These are phyloP conservation scores for Parelbella ahira DNA, from an alignment of 2,888 invertebrate genomes.

Conservation along the genomic window DNA sequence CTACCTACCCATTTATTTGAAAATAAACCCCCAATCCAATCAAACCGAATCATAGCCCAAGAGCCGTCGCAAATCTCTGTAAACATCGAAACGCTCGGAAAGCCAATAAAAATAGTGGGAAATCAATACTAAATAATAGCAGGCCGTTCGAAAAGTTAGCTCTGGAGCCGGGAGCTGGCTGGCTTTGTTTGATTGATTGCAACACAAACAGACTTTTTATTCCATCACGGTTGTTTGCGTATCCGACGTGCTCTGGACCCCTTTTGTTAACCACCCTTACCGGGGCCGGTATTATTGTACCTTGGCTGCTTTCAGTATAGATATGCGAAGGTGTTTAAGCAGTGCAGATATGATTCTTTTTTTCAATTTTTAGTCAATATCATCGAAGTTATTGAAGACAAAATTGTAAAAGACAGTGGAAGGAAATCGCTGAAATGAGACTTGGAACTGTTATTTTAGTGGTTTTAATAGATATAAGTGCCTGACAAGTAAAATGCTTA, in stretches of 20 bases:
- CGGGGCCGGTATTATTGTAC: constrained; percentile 2
- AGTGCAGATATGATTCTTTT: too few species aligned
- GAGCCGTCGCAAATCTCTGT: constrained; percentile 55
- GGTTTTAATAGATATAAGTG: too few species aligned
- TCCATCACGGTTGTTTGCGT: constrained; percentile 58
- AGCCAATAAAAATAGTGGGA: constrained; percentile 59
- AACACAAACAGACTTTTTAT: constrained; percentile 68
- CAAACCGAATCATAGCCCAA: constrained; percentile 48
- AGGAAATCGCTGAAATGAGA: too few species aligned
- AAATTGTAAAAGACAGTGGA: too few species aligned
- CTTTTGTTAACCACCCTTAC: constrained; percentile 21
- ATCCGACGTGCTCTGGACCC: constrained; percentile 30
- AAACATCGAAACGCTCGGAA: constrained; percentile 52
- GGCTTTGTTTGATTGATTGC: constrained; percentile 76
- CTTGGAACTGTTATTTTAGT: too few species aligned
- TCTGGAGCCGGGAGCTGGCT: constrained; percentile 48
- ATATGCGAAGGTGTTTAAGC: too few species aligned
- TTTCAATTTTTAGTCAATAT: too few species aligned
- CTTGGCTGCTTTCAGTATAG: constrained; percentile 7
- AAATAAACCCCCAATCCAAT: constrained; percentile 40
- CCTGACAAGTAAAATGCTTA: too few species aligned
- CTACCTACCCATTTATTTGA: constrained; percentile 1
- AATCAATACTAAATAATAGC: constrained; percentile 73
- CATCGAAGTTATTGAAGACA: neutral
- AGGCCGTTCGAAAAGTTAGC: constrained; percentile 60